Evolutionary conservation across 2,888 invertebrate species (phyloP).

Genomic region (Tenodera sinensis): DNA sequence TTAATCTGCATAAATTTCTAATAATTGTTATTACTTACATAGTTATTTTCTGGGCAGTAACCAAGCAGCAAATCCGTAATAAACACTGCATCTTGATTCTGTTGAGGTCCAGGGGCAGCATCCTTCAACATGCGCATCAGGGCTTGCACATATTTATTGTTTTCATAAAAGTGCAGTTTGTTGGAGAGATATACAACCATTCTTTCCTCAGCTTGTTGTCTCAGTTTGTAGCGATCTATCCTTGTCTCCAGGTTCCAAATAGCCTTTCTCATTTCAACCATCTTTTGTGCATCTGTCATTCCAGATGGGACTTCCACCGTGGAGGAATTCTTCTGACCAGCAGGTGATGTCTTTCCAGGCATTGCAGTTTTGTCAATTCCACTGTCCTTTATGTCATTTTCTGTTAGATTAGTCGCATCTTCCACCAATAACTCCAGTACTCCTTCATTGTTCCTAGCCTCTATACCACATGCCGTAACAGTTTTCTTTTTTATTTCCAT

Average conservation of each 20-base stretch:
- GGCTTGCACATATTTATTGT: not conserved
- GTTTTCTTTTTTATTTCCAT: not conserved
- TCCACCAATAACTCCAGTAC: not conserved
- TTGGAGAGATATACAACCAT: not conserved
- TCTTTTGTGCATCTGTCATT: not conserved
- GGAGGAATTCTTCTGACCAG: not conserved
- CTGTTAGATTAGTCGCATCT: not conserved
- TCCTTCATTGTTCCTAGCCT: not conserved
- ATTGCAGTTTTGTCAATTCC: not conserved
- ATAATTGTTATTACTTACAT: not conserved
- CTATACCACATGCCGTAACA: not conserved
- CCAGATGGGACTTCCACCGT: not conserved
- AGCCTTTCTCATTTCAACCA: not conserved
- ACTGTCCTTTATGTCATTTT: not conserved
- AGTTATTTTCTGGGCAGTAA: not conserved
- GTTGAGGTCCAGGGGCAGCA: not conserved
- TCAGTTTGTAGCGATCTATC: not conserved
- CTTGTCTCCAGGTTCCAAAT: not conserved
- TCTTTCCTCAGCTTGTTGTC: conserved; percentile 1
- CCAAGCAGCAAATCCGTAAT: not conserved
- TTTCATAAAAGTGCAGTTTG: not conserved
- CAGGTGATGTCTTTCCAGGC: not conserved
- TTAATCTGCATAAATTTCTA: too few species aligned
- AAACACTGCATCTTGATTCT: conserved; percentile 3
- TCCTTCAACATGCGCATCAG: not conserved